Conservation (phyloP, 2,113 vertebrate species). For the Anguilla japonica region DNA sequence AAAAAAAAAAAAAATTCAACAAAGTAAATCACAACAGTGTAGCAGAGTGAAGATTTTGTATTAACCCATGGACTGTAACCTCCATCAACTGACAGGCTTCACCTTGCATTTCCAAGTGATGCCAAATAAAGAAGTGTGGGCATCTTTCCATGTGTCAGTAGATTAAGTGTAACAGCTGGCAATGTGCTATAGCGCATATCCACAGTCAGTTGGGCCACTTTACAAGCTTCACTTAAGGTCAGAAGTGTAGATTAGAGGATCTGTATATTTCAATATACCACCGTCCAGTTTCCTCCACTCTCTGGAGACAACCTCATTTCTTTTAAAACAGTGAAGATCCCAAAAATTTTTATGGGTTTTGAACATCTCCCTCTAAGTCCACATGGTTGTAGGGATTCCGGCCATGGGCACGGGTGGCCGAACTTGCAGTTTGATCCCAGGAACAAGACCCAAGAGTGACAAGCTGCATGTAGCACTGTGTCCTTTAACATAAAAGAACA, state of each 20-base stretch:
- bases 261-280: neutral
- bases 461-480: neutral
- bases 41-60: neutral
- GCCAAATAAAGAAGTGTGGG: neutral
- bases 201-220: neutral
- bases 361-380: too few relatives aligned
- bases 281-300: neutral
- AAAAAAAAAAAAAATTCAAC: neutral
- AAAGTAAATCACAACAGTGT: neutral
- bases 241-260: neutral
- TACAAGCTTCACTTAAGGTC: neutral
- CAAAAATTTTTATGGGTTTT: too few relatives aligned
- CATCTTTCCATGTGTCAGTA: neutral
- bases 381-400: too few relatives aligned
- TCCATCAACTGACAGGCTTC: neutral
- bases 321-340: too few relatives aligned
- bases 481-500: neutral
- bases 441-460: neutral
- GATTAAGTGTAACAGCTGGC: neutral
- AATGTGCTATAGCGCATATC: neutral
- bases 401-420: too few relatives aligned
- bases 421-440: too few relatives aligned
- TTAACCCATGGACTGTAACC: neutral
- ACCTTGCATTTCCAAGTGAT: neutral
- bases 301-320: too few relatives aligned